A percentile compares a stretch with the other conserved stretches of the same genome.
Conservation (phyloP, 2,888 invertebrate genomes). For the Sarcophaga rosellei region DNA sequence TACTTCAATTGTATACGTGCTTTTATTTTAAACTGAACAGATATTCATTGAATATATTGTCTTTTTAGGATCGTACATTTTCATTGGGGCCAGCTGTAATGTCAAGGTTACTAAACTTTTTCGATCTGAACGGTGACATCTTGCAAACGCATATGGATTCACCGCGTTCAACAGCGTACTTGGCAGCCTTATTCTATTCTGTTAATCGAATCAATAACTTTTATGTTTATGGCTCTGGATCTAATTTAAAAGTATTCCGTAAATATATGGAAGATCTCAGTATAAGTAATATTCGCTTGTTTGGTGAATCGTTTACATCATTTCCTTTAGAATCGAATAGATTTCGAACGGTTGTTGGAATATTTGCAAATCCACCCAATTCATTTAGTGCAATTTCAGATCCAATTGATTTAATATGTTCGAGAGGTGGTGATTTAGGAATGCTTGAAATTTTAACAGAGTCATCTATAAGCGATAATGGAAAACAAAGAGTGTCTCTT, state of each 20-base stretch:
- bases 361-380: constrained; percentile 90
- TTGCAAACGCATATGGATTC: constrained; percentile 91
- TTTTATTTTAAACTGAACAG: background rate
- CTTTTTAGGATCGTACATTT: constrained; percentile 88
- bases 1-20: background rate
- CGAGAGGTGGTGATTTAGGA: constrained; percentile 88
- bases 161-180: constrained; percentile 89
- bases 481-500: constrained; percentile 84
- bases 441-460: constrained; percentile 89
- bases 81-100: constrained; percentile 90
- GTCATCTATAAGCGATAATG: constrained; percentile 85
- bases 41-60: background rate
- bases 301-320: constrained; percentile 82
- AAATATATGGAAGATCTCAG: constrained; percentile 87
- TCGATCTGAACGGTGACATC: constrained; percentile 87
- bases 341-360: constrained; percentile 84
- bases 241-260: constrained; percentile 84
- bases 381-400: constrained; percentile 90
- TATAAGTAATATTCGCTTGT: constrained; percentile 83
- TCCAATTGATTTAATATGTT: constrained; percentile 91
- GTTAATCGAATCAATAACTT: constrained; percentile 84
- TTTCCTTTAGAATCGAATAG: constrained; percentile 82
- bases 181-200: constrained; percentile 85
- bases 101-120: constrained; percentile 85
- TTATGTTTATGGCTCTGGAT: constrained; percentile 85